A percentile compares a stretch with the other conserved stretches of the same genome.
phyloP scores from a whole-genome alignment of 2,888 invertebrate genomes.

The Uloborus plumipes region DNA sequence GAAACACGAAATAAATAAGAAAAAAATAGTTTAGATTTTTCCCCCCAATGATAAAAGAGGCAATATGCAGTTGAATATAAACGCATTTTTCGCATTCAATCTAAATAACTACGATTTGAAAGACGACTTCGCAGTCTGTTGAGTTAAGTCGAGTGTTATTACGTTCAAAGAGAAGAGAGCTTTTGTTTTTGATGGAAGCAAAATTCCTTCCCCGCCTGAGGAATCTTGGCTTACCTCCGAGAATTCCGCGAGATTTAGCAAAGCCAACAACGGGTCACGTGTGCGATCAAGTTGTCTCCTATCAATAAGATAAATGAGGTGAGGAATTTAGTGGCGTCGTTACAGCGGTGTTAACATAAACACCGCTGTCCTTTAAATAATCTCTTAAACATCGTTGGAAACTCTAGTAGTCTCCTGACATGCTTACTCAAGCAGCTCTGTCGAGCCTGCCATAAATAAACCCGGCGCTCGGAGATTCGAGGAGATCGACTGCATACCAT shows the following conservation, averaged over 20 bases:
- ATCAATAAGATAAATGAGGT: slow-evolving; percentile 57
- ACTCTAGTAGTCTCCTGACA: slow-evolving; percentile 34
- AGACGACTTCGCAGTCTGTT: no score
- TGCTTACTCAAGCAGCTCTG: slow-evolving; percentile 41
- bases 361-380: slow-evolving; percentile 50
- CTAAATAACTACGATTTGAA: no score
- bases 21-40: no score
- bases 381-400: slow-evolving; percentile 38
- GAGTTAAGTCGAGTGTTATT: no score
- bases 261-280: not conserved
- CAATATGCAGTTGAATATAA: no score
- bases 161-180: no score
- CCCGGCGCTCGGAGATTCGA: not conserved
- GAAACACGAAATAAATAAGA: no score
- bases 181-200: no score
- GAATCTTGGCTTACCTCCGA: slow-evolving; percentile 9
- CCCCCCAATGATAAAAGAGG: no score
- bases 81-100: no score
- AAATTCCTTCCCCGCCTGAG: not conserved
- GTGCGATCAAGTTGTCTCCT: slow-evolving; percentile 44
- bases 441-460: slow-evolving; percentile 50
- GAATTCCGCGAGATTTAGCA: slow-evolving; percentile 2
- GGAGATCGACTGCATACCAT: not conserved
- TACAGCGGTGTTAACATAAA: slow-evolving; percentile 56
- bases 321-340: slow-evolving; percentile 41